These are phyloP conservation scores for Siderastrea radians DNA, from an alignment of 92 coral and sea anemone genomes.

Conservation along the genomic window DNA sequence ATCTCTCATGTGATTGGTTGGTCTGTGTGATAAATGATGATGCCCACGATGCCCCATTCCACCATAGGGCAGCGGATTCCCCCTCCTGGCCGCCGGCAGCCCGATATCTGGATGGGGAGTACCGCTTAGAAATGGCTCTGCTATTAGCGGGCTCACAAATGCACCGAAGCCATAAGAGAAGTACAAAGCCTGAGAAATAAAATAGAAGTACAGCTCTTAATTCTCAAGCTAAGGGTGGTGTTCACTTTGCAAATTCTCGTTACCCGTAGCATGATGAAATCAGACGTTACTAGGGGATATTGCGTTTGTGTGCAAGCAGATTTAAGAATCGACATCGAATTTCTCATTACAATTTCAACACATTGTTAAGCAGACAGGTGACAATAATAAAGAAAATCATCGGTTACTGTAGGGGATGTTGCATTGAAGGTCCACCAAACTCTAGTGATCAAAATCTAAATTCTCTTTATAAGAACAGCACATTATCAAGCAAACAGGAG, in stretches of 20 bases:
- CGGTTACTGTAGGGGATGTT: too few relatives aligned
- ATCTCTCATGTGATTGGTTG: constrained; percentile 65
- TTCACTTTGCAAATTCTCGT: too few relatives aligned
- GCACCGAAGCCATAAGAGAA: constrained; percentile 96
- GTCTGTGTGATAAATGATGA: constrained; percentile 62
- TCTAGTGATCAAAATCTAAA: too few relatives aligned
- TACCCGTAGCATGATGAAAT: too few relatives aligned
- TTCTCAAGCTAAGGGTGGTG: too few relatives aligned
- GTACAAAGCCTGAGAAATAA: constrained; percentile 76
- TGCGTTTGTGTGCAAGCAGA: too few relatives aligned
- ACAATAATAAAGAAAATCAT: too few relatives aligned
- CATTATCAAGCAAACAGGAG: background rate
- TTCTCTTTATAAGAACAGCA: too few relatives aligned
- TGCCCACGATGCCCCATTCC: constrained; percentile 88
- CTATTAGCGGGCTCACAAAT: constrained; percentile 95
- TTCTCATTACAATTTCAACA: too few relatives aligned
- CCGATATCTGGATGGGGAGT: constrained; percentile 83
- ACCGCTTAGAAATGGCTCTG: constrained; percentile 96
- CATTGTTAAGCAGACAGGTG: background rate
- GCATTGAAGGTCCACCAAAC: too few relatives aligned
- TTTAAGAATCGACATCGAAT: too few relatives aligned
- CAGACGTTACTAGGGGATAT: too few relatives aligned
- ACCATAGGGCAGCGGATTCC: constrained; percentile 81
- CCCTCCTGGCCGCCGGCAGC: constrained; percentile 75
- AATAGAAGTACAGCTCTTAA: background rate